Base-by-base conservation (phyloP, 1,140 invertebrate species). In the Dendrolimus punctatus region DNA sequence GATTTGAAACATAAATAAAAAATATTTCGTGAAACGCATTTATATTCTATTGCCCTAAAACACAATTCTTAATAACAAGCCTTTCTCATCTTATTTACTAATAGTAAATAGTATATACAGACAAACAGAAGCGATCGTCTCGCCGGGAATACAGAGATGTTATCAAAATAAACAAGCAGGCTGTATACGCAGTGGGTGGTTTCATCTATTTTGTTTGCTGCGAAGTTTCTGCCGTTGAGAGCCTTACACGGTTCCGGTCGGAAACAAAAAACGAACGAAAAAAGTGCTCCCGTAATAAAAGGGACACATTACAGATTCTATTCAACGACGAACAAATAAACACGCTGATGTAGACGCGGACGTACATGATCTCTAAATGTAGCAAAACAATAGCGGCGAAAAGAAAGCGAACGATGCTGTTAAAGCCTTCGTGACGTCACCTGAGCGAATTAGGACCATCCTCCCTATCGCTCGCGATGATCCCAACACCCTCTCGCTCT, bases 381-480 rank as follows among this genome's bases (percentile, higher is more conserved):
- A 70, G 64, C 64, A 76, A 78, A 80, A 81, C 76, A 84, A 79
- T 70, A 76, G 64, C 58, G 53, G 58, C 59, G 70, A 79, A 79
- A 76, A 78, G 62, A 79, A 79, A 79, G 68, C 67, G 65, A 71
- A 66, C 61, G 62, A 62, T 58, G 55, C 73, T 69, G 71, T 77
- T 76, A 78, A 80, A 79, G 71, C 64, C 66, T 62, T 53, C 63
- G 68, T 85, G 80, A 80, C 80, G 82, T 83, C 80, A 85, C 76
- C 73, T 79, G 74, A 79, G 73, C 74, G 78, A 81, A 79, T 80
- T 79, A 79, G 73, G 62, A 65, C 63, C 60, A 69, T 67, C 52
- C 53, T 79, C 79, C 64, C 66, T 76, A 57, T 81, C 71, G 50
- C 58, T 53, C 76, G 44, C 63, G 51, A 64, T 51, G 54, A 54